Evolutionary conservation across 2,113 vertebrate species (phyloP).

Genomic region (Nematolebias whitei): DNA sequence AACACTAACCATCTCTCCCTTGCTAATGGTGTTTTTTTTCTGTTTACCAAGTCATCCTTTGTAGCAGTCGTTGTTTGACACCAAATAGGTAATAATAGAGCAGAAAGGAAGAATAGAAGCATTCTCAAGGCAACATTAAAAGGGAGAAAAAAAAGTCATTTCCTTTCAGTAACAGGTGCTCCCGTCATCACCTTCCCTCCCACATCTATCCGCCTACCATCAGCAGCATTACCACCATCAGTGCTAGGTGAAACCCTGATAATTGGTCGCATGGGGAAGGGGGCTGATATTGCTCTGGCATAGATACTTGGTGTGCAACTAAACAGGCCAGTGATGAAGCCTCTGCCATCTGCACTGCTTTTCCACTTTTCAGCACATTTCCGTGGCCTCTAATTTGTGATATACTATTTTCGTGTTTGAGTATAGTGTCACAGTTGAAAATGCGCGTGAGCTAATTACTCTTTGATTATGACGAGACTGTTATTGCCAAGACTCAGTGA

Average conservation of each 20-base stretch:
- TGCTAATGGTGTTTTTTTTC: slow-evolving; percentile 12
- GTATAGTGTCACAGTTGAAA: slow-evolving; percentile 16
- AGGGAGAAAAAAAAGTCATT: slow-evolving; percentile 3
- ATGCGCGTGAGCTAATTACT: slow-evolving; percentile 42
- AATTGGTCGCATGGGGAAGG: slow-evolving; percentile 83
- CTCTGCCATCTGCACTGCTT: slow-evolving; percentile 77
- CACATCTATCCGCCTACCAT: slow-evolving; percentile 40
- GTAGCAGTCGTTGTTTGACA: neutral
- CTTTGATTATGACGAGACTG: slow-evolving; percentile 17
- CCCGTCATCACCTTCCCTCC: slow-evolving; percentile 10
- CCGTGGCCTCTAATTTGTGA: slow-evolving; percentile 60
- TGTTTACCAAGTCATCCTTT: slow-evolving; percentile 21
- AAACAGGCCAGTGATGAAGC: slow-evolving; percentile 67
- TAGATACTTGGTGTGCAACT: slow-evolving; percentile 64
- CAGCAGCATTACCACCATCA: slow-evolving; percentile 48
- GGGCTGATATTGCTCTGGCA: slow-evolving; percentile 71
- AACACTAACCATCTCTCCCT: slow-evolving; percentile 19
- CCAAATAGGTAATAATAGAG: neutral
- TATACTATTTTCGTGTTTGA: slow-evolving; percentile 47
- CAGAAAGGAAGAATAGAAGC: neutral
- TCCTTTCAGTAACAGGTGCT: slow-evolving; percentile 44
- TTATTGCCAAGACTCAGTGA: slow-evolving; percentile 19
- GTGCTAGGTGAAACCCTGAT: slow-evolving; percentile 80
- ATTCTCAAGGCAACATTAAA: neutral
- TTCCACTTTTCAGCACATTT: slow-evolving; percentile 57